Conservation (phyloP, 1,140 invertebrate genomes). For the Euwallacea similis region DNA sequence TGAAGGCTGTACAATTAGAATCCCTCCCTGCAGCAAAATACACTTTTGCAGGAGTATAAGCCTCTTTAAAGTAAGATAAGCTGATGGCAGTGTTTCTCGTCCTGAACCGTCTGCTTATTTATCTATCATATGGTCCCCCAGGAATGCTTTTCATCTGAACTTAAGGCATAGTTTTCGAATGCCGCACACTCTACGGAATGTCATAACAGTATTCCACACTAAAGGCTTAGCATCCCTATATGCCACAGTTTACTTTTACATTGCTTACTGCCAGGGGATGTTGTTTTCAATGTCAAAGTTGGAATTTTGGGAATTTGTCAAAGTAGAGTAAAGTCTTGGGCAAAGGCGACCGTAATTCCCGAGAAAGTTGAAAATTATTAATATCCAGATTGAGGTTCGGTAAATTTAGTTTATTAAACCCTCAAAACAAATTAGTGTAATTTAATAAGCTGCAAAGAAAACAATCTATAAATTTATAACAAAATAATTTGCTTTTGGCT, state of each 20-base stretch:
- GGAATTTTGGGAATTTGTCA: constrained; percentile 24
- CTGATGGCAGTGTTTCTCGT: too few relatives aligned
- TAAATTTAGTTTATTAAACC: too few relatives aligned
- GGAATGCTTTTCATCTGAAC: constrained; percentile 54
- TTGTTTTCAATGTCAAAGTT: constrained; percentile 22
- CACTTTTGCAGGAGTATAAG: too few relatives aligned
- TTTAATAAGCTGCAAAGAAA: constrained; percentile 12
- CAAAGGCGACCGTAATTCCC: too few relatives aligned
- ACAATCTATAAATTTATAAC: constrained; percentile 28
- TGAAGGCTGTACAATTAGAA: too few relatives aligned
- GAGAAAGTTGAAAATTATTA: too few relatives aligned
- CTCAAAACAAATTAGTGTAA: too few relatives aligned
- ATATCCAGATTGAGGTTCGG: too few relatives aligned
- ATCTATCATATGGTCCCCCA: constrained; percentile 50
- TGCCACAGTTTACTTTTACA: constrained; percentile 30
- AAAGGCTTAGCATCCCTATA: constrained; percentile 23
- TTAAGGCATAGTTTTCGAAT: constrained; percentile 53
- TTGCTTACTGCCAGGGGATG: constrained; percentile 19
- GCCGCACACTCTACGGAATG: constrained; percentile 51
- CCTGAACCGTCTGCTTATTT: constrained; percentile 32
- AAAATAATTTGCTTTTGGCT: constrained; percentile 16
- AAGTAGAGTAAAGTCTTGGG: too few relatives aligned
- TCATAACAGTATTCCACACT: constrained; percentile 50
- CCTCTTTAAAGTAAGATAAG: too few relatives aligned
- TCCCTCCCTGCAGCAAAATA: too few relatives aligned